A percentile compares a stretch with the other conserved stretches of the same genome.
These are phyloP conservation scores for Macrobrachium nipponense DNA, from an alignment of 1,140 invertebrate species.

Conservation along the genomic window DNA sequence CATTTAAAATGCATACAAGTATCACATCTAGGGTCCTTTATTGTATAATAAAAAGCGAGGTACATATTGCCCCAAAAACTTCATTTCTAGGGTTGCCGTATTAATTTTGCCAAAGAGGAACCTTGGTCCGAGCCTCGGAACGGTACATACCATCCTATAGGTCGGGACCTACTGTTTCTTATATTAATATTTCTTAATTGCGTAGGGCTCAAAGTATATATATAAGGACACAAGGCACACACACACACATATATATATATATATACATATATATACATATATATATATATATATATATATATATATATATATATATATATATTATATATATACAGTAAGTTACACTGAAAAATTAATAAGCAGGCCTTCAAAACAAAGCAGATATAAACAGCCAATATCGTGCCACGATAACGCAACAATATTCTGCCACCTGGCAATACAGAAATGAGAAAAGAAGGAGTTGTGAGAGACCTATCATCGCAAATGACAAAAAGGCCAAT, in stretches of 20 bases:
- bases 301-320: slow-evolving; percentile 24
- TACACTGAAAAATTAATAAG: not conserved
- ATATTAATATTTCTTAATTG: no score
- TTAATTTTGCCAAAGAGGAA: no score
- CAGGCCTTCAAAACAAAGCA: not conserved
- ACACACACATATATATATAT: slow-evolving; percentile 18
- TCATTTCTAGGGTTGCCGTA: no score
- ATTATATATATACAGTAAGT: slow-evolving; percentile 4
- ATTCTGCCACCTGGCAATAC: not conserved
- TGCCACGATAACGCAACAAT: no score
- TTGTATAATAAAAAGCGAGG: no score
- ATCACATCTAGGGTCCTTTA: no score
- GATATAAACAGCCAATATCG: not conserved
- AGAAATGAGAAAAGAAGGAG: not conserved
- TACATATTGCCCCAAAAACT: no score
- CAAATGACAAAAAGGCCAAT: not conserved
- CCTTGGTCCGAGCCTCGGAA: no score
- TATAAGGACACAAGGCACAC: not conserved
- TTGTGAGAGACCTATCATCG: not conserved
- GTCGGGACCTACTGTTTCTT: no score
- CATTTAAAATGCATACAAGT: no score
- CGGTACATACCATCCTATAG: no score
- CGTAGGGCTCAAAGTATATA: no score
- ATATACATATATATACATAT: slow-evolving; percentile 24
- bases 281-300: slow-evolving; percentile 28